Evolutionary conservation across 92 coral and sea anemone species (phyloP).

Genomic region (Phenganax subtilis): DNA sequence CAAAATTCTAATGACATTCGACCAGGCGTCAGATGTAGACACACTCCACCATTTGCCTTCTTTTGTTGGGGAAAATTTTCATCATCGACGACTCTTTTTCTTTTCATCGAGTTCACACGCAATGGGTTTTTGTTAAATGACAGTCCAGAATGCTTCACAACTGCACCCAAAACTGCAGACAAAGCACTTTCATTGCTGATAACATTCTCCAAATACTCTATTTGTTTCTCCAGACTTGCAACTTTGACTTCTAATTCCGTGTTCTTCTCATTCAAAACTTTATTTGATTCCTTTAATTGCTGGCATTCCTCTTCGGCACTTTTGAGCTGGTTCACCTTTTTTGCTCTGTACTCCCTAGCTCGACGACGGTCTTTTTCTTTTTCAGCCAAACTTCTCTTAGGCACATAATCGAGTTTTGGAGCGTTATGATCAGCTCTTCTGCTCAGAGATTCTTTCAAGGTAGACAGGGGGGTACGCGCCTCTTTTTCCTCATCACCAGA

Average conservation of each 20-base stretch:
- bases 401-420: neutral
- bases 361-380: slow-evolving; percentile 15
- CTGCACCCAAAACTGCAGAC: slow-evolving; percentile 59
- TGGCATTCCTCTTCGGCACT: slow-evolving; percentile 5
- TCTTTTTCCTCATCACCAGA: slow-evolving; percentile 27
- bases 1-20: slow-evolving; percentile 85
- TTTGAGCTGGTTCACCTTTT: neutral
- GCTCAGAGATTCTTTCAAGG: slow-evolving; percentile 10
- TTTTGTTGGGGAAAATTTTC: slow-evolving; percentile 18
- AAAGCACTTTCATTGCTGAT: slow-evolving; percentile 69
- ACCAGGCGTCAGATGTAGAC: slow-evolving; percentile 71
- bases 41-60: slow-evolving; percentile 64
- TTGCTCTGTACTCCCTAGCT: neutral
- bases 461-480: slow-evolving; percentile 14
- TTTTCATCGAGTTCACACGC: slow-evolving; percentile 34
- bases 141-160: slow-evolving; percentile 59
- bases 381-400: neutral
- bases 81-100: slow-evolving; percentile 39
- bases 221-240: slow-evolving; percentile 30
- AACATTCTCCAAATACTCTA: slow-evolving; percentile 76
- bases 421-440: neutral
- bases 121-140: slow-evolving; percentile 49
- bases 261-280: slow-evolving; percentile 37
- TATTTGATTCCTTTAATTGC: slow-evolving; percentile 14
- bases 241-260: slow-evolving; percentile 44